Percentiles rank a stretch among this genome's conserved stretches.
Evolutionary conservation across 2,113 vertebrate genomes (phyloP).

Genomic region (Vimba vimba): DNA sequence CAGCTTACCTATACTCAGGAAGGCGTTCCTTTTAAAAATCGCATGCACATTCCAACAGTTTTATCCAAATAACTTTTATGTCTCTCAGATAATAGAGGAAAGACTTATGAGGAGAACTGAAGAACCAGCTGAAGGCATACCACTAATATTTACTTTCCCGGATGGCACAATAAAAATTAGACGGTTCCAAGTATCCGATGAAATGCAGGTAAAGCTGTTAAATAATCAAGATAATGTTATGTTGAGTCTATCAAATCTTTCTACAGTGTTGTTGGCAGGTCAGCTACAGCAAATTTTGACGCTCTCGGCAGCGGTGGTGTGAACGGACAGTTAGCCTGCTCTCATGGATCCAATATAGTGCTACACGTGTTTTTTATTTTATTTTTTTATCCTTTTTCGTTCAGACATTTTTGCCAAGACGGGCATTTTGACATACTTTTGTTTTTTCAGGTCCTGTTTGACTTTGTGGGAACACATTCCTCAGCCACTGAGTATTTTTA

Average conservation of each 20-base stretch:
- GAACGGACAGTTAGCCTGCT: no score
- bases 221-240: not conserved
- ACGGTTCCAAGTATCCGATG: not conserved
- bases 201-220: not conserved
- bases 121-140: conserved; percentile 10
- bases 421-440: not conserved
- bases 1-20: not conserved
- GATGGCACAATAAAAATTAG: not conserved
- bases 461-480: not conserved
- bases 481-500: conserved; percentile 11
- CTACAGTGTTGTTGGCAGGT: no score
- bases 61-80: not conserved
- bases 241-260: no score
- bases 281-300: no score
- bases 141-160: not conserved
- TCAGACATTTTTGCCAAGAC: no score
- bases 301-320: no score
- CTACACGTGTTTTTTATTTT: no score
- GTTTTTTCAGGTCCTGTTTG: not conserved
- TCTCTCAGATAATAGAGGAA: not conserved
- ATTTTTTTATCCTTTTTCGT: no score
- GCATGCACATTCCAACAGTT: not conserved
- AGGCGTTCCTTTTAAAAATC: not conserved
- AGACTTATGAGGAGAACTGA: not conserved
- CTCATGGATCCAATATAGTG: no score